These are phyloP conservation scores for Aphidoletes aphidimyza DNA, from an alignment of 2,888 invertebrate genomes.

Conservation along the genomic window DNA sequence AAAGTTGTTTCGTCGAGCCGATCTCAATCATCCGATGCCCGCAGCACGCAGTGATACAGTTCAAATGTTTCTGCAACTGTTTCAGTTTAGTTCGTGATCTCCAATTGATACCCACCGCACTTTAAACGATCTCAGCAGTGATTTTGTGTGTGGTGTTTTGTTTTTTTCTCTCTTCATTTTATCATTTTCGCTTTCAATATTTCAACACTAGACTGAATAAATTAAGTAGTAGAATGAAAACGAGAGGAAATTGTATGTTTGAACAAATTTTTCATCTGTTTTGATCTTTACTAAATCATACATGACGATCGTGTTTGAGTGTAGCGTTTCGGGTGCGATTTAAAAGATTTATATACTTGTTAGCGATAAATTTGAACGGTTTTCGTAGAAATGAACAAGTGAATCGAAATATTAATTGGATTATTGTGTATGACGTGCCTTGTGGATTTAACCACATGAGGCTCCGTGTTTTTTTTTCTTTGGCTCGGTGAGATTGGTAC, in stretches of 20 bases:
- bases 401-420: constrained; percentile 44
- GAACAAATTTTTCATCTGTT: constrained; percentile 37
- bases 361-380: constrained; percentile 14
- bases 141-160: too few relatives aligned
- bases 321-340: not conserved
- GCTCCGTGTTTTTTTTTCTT: not conserved
- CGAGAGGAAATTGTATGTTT: not conserved
- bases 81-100: constrained; percentile 12
- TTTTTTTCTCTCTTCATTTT: not conserved
- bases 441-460: not conserved
- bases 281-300: constrained; percentile 12
- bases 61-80: not conserved
- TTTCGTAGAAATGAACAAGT: not conserved
- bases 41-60: not conserved
- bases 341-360: constrained; percentile 52
- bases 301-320: not conserved
- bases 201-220: constrained; percentile 8
- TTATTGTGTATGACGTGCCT: not conserved
- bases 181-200: not conserved
- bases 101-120: constrained; percentile 1
- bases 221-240: not conserved
- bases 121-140: too few relatives aligned
- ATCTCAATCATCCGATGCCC: not conserved
- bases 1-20: not conserved
- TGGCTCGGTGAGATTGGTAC: too few relatives aligned